These are phyloP conservation scores for Saimiri boliviensis DNA, from an alignment of 2,113 vertebrate genomes.

Conservation along the genomic window DNA sequence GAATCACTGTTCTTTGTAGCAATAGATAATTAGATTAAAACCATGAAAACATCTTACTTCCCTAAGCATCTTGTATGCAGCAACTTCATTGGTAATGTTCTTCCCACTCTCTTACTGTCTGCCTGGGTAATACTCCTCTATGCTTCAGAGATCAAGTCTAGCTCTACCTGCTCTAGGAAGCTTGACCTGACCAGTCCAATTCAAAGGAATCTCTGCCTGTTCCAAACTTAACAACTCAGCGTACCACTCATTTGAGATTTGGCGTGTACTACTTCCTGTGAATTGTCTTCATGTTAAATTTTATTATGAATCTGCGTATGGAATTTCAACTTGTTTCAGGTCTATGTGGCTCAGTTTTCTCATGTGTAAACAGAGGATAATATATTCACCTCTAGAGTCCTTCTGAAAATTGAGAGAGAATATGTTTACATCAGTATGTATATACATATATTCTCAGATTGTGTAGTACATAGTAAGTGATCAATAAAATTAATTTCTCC, in stretches of 20 bases:
- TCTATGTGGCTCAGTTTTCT: background rate
- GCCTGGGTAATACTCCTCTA: background rate
- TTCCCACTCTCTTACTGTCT: background rate
- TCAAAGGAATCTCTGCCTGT: background rate
- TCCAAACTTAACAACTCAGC: background rate
- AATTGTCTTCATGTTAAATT: background rate
- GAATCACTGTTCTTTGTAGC: background rate
- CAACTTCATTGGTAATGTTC: background rate
- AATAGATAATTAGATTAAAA: background rate
- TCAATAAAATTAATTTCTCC: background rate
- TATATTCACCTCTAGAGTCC: background rate
- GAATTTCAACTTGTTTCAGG: background rate
- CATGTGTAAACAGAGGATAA: background rate
- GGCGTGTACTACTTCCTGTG: background rate
- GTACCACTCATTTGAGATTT: background rate
- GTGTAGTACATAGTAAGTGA: background rate
- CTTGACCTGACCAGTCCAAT: background rate
- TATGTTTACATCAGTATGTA: background rate
- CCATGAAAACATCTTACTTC: background rate
- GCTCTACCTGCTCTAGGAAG: background rate
- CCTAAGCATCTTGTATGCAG: background rate
- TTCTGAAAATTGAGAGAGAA: background rate
- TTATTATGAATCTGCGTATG: background rate
- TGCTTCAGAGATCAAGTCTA: background rate
- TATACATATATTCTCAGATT: background rate